Evolutionary conservation across 2,797 vertebrate genomes (phyloP).

Genomic region (Siniperca obscura): DNA sequence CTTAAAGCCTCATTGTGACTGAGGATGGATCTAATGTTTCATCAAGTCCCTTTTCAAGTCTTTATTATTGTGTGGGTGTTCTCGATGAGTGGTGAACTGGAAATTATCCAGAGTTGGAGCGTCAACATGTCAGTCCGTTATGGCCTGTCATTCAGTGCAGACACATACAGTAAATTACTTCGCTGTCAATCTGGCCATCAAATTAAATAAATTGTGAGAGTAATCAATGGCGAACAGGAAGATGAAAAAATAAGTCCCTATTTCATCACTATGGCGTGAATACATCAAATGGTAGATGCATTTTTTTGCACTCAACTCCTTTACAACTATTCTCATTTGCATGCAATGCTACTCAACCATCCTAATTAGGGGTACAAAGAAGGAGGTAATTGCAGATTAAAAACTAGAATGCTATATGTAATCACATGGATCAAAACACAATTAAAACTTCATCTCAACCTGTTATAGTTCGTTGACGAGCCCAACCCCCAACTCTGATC

Average conservation of each 20-base stretch:
- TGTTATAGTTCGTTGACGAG: constrained; percentile 76
- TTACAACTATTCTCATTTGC: constrained; percentile 70
- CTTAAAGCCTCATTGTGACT: constrained; percentile 88
- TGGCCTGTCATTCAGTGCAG: constrained; percentile 89
- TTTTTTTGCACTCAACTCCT: constrained; percentile 65
- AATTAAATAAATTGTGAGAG: constrained; percentile 82
- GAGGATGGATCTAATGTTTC: constrained; percentile 87
- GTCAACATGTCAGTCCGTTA: constrained; percentile 88
- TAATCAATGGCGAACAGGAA: constrained; percentile 84
- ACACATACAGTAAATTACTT: constrained; percentile 88
- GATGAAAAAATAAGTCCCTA: constrained; percentile 58
- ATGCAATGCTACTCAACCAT: constrained; percentile 73
- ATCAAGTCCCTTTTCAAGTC: constrained; percentile 63
- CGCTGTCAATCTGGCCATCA: constrained; percentile 88
- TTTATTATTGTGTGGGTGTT: constrained; percentile 84
- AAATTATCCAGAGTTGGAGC: constrained; percentile 90
- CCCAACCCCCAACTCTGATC: constrained; percentile 65
- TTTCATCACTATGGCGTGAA: constrained; percentile 64
- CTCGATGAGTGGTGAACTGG: constrained; percentile 93
- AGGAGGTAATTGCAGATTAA: constrained; percentile 85
- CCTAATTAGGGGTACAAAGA: constrained; percentile 81
- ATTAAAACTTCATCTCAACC: constrained; percentile 85
- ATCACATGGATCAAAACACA: constrained; percentile 87
- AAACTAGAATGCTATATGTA: constrained; percentile 80
- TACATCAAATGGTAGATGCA: constrained; percentile 69